Conservation (phyloP, 2,113 vertebrate species). For the Thermophis baileyi region DNA sequence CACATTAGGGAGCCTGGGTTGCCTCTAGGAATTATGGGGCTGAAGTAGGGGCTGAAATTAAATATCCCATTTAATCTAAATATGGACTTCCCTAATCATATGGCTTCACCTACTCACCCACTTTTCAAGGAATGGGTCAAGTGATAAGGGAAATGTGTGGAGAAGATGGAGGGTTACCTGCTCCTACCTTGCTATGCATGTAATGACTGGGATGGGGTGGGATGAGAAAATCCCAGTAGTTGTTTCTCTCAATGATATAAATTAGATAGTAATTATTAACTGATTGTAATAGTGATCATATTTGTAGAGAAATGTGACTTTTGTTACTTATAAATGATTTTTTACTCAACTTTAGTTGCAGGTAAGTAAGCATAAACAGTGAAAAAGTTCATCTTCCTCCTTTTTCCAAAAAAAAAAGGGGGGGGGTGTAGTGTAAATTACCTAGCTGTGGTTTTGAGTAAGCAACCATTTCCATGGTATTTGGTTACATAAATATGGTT, state of each 20-base stretch:
- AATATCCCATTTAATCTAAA: not conserved
- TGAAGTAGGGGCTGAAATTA: not conserved
- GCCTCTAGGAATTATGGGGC: not conserved
- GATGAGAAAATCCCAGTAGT: not conserved
- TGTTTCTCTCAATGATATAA: not conserved
- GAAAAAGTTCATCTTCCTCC: not conserved
- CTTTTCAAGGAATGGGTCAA: not conserved
- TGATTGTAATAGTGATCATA: not conserved
- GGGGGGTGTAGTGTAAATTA: not conserved
- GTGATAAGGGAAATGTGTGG: not conserved
- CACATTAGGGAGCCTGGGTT: not conserved
- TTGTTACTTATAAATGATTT: constrained; percentile 5
- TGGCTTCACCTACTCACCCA: not conserved
- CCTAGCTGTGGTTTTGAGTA: not conserved
- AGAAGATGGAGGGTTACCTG: not conserved
- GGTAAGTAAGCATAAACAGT: not conserved
- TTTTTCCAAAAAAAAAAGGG: not conserved
- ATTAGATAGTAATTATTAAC: not conserved
- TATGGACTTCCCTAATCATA: not conserved
- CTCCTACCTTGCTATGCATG: too few species aligned
- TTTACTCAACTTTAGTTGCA: not conserved
- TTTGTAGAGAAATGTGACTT: not conserved
- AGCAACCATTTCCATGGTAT: not conserved
- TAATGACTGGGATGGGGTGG: not conserved
- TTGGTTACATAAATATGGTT: not conserved